Conservation (phyloP, 2,797 vertebrate species). For the Danio jaintianensis region DNA sequence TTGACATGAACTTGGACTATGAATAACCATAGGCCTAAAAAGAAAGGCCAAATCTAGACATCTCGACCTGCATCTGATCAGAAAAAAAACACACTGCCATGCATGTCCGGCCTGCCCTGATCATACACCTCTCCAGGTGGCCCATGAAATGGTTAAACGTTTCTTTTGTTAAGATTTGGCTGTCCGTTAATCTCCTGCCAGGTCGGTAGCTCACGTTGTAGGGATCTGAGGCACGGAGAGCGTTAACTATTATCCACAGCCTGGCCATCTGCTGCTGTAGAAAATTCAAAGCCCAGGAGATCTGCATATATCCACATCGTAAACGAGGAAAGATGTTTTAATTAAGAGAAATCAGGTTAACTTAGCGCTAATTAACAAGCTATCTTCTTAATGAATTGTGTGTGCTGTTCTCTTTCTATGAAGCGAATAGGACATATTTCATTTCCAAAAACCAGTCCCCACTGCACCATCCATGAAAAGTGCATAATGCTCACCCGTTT, state of each 20-base stretch:
- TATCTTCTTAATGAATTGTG: conserved; percentile 89
- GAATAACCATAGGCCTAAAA: not conserved
- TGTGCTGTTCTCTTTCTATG: conserved; percentile 85
- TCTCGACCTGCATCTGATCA: conserved; percentile 22
- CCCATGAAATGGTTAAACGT: conserved; percentile 82
- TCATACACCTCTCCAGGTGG: conserved; percentile 49
- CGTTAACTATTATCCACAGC: conserved; percentile 93
- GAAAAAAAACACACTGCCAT: not conserved
- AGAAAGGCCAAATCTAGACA: conserved; percentile 17
- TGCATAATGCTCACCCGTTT: conserved; percentile 18
- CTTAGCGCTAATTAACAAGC: conserved; percentile 91
- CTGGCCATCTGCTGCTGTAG: conserved; percentile 95
- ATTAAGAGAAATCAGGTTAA: conserved; percentile 94
- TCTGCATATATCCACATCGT: conserved; percentile 92
- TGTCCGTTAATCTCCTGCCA: conserved; percentile 90
- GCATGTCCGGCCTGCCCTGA: conserved; percentile 13
- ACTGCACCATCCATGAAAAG: conserved; percentile 65
- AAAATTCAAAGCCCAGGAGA: conserved; percentile 92
- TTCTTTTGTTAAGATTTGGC: conserved; percentile 82
- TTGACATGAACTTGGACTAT: conserved; percentile 12
- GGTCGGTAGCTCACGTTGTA: conserved; percentile 87
- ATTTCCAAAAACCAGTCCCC: conserved; percentile 85
- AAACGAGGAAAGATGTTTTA: conserved; percentile 93
- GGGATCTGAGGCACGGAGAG: conserved; percentile 87
- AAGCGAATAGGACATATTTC: conserved; percentile 87